Conservation (phyloP, 2,113 vertebrate species). For the Bungarus multicinctus region DNA sequence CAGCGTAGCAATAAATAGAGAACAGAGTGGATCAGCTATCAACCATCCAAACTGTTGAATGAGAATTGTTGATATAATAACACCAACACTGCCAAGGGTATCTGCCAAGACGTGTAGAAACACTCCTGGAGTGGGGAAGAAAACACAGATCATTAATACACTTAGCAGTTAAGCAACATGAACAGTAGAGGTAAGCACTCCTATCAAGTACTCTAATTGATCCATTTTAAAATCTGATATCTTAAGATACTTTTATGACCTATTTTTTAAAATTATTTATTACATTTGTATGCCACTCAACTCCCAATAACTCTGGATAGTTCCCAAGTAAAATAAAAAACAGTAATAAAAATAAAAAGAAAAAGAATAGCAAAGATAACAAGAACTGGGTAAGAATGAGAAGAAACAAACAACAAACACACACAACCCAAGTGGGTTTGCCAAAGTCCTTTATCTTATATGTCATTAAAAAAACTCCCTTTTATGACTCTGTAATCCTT, state of each 20-base stretch:
- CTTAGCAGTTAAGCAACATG: background rate
- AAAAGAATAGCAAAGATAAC: background rate
- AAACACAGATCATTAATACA: conserved; percentile 5
- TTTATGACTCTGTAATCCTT: background rate
- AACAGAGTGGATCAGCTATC: conserved; percentile 95
- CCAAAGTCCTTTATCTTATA: background rate
- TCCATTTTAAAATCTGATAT: background rate
- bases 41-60: conserved; percentile 98
- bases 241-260: background rate
- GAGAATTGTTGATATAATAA: conserved; percentile 94
- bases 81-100: conserved; percentile 94
- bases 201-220: background rate
- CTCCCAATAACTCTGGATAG: background rate
- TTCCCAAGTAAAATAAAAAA: background rate
- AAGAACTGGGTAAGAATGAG: background rate
- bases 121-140: conserved; percentile 79
- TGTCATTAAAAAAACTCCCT: background rate
- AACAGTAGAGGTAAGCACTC: background rate
- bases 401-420: background rate
- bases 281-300: background rate
- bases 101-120: conserved; percentile 96
- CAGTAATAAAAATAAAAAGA: background rate
- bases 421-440: background rate
- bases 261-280: background rate
- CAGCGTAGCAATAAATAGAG: conserved; percentile 91